phyloP scores from a whole-genome alignment of 23 tunicate species.

The Corella eumyota region DNA sequence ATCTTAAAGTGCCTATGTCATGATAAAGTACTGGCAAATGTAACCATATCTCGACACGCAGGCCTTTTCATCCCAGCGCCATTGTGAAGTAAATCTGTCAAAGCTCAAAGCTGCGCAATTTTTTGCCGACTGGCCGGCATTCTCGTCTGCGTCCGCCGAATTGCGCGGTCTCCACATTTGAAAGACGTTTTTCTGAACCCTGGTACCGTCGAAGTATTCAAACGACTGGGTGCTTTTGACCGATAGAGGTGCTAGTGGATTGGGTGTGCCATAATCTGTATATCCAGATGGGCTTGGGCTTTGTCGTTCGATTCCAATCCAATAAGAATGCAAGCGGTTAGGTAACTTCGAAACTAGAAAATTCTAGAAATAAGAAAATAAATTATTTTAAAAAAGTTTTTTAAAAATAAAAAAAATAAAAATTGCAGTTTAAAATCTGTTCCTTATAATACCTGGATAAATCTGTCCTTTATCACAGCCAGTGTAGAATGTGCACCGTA shows the following conservation, averaged over 20 bases:
- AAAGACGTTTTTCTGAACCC: conserved; percentile 59
- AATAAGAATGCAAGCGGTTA: conserved; percentile 20
- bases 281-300: neutral
- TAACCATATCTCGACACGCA: conserved; percentile 40
- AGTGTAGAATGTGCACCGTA: conserved; percentile 36
- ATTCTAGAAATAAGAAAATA: conserved; percentile 16
- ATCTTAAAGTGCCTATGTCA: conserved; percentile 13
- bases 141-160: conserved; percentile 4
- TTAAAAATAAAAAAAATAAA: neutral
- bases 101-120: conserved; percentile 40
- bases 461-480: conserved; percentile 47
- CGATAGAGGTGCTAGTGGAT: conserved; percentile 17
- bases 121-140: neutral
- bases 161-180: conserved; percentile 55
- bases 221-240: conserved; percentile 16
- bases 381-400: conserved; percentile 1
- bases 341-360: conserved; percentile 47
- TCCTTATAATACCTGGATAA: conserved; percentile 20
- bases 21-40: conserved; percentile 64
- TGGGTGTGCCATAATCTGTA: neutral
- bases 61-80: conserved; percentile 57
- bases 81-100: conserved; percentile 30
- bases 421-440: neutral
- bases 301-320: conserved; percentile 70
- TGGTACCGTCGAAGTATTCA: conserved; percentile 65